Percentiles rank a stretch among this genome's conserved stretches.
These are phyloP conservation scores for Carassius gibelio DNA, from an alignment of 2,113 vertebrate species.

Conservation along the genomic window DNA sequence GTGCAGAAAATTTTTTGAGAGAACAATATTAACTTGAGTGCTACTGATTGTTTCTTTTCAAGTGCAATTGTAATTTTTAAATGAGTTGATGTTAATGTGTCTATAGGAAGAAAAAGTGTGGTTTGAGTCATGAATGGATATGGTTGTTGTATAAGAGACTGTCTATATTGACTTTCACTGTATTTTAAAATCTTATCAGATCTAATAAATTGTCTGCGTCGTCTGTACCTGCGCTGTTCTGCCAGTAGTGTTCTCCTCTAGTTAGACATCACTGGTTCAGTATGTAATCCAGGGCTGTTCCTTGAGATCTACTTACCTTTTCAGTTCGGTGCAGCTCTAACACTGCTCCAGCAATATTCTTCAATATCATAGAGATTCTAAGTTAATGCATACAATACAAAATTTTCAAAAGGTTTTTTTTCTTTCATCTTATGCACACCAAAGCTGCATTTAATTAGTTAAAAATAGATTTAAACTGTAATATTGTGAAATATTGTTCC, in stretches of 20 bases:
- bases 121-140: background rate
- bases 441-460: background rate
- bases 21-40: too few relatives aligned
- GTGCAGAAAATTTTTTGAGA: background rate
- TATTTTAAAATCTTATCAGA: conserved; percentile 31
- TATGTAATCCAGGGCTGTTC: background rate
- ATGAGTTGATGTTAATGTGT: conserved; percentile 10
- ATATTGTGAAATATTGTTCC: background rate
- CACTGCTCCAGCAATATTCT: background rate
- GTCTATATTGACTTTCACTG: background rate
- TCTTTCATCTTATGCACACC: background rate
- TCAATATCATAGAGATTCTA: background rate
- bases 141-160: background rate
- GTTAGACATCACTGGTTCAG: background rate
- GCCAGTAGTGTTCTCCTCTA: background rate
- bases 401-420: background rate
- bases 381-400: background rate
- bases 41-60: background rate
- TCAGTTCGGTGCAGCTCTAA: background rate
- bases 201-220: background rate
- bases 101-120: conserved; percentile 1
- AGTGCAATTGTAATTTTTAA: conserved; percentile 4
- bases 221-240: background rate
- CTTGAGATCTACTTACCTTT: background rate
- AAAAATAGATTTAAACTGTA: background rate